Evolutionary conservation across 2,113 vertebrate species (phyloP).

Genomic region (Carettochelys insculpta): DNA sequence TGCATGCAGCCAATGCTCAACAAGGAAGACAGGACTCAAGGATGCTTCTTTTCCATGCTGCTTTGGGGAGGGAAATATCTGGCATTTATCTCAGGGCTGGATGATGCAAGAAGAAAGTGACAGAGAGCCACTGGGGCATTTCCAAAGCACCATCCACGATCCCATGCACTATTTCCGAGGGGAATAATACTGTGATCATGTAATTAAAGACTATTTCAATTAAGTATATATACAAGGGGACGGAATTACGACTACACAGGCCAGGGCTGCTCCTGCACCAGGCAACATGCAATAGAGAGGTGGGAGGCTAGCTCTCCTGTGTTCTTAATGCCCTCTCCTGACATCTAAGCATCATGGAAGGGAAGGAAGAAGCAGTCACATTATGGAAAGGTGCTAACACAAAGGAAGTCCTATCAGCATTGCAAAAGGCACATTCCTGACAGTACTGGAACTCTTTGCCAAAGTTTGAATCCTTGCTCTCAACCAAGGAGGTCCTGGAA

Average conservation of each 20-base stretch:
- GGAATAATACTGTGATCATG: neutral
- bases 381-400: neutral
- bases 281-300: neutral
- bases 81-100: too few species aligned
- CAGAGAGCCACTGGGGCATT: neutral
- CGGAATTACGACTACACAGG: neutral
- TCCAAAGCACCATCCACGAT: neutral
- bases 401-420: neutral
- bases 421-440: neutral
- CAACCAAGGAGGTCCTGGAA: neutral
- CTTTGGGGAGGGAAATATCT: too few species aligned
- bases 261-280: neutral
- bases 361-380: neutral
- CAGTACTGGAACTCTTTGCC: neutral
- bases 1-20: too few species aligned
- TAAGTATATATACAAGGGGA: neutral
- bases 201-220: neutral
- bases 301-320: neutral
- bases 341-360: neutral
- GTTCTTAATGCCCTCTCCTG: neutral
- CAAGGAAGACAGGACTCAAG: too few species aligned
- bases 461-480: neutral
- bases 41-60: too few species aligned
- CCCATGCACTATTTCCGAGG: neutral
- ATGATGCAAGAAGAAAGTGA: neutral